Base-by-base conservation (phyloP, 2,113 vertebrate species). In the Anolis carolinensis region DNA sequence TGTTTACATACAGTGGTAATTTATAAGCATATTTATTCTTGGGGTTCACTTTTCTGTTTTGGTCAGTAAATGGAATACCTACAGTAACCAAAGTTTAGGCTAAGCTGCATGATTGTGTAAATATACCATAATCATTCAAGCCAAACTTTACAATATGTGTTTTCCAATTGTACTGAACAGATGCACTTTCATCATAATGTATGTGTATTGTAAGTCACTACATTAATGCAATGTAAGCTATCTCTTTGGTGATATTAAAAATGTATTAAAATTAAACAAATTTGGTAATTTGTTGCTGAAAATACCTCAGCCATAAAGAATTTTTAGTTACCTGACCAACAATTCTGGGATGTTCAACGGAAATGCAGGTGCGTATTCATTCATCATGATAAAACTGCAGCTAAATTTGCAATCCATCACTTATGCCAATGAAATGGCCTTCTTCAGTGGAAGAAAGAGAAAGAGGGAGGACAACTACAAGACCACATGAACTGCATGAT, bases 21-120 rank as follows among this genome's bases (percentile, higher is more conserved):
- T 23, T 88, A 72, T 85, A 79, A 65, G 88, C 83, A 68, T 36
- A 59, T 85, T 87, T 87, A 59, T 82, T 59, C 34, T 92, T 79
- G 32, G 52, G 34, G 11, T 68, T 67, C 48, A 39, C 48, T 90
- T 79, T 89, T 92, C 81, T 82, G 75, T 48, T 89, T 91, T 92
- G 85, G 65, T 65, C 39, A 50, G 30, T 63, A 75, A 63, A 14
- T 25, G n/a, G 32, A 83, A 44, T 44, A 25, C 21, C 27, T 21
- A 50, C 50, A 5, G 7, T 76, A 27, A 70, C 32, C 50, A 79
- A 82, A 55, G 27, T 75, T 63, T 75, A n/a, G 32, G 11, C 36
- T 50, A 67, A 84, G 62, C 18, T 50, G 59, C 39, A 50, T 67
- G 50, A n/a, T 11, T 34, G 9, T 30, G 27, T 82, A 52, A 39